A percentile compares a stretch with the other conserved stretches of the same genome.
Conservation (phyloP, 2,113 vertebrate species). For the Cervus canadensis region DNA sequence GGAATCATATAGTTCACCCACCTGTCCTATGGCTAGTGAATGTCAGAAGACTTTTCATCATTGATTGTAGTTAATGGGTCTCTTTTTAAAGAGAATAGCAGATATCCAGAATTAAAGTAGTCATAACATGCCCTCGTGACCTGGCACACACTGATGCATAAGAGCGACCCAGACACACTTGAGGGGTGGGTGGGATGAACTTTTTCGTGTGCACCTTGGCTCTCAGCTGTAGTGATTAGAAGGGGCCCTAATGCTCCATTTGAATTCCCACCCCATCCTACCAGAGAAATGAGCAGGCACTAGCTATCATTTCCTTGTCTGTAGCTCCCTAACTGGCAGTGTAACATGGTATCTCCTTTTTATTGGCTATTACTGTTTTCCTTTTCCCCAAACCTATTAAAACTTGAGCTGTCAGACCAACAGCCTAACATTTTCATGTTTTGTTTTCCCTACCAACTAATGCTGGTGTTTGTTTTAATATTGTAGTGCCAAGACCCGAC, state of each 20-base stretch:
- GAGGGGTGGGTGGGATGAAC: background rate
- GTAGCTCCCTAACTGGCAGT: conserved; percentile 14
- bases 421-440: conserved; percentile 67
- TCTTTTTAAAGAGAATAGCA: background rate
- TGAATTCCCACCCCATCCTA: background rate
- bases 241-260: background rate
- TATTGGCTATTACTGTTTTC: conserved; percentile 53
- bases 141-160: background rate
- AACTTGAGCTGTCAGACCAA: conserved; percentile 70
- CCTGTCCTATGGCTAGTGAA: background rate
- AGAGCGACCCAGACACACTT: background rate
- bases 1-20: background rate
- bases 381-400: conserved; percentile 59
- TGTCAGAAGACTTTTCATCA: background rate
- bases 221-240: background rate
- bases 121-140: background rate
- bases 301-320: background rate
- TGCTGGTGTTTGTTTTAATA: conserved; percentile 80
- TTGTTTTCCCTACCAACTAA: conserved; percentile 79
- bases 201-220: background rate
- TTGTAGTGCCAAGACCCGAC: conserved; percentile 83
- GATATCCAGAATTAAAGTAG: background rate
- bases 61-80: background rate
- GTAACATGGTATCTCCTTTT: conserved; percentile 44
- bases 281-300: background rate